These are phyloP conservation scores for Anseranas semipalmata DNA, from an alignment of 2,113 vertebrate genomes.

Conservation along the genomic window DNA sequence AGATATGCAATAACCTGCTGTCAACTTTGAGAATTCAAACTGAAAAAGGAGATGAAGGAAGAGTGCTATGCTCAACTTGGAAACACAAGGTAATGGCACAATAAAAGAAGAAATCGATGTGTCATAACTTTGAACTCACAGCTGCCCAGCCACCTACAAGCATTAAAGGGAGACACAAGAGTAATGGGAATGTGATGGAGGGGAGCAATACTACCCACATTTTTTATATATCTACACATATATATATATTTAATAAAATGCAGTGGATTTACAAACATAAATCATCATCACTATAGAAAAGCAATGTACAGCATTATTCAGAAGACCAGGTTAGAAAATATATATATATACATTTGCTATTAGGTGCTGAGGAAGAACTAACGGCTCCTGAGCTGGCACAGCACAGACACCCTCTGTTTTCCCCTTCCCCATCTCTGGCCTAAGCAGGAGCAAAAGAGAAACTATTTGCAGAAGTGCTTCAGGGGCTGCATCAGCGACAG, in stretches of 20 bases:
- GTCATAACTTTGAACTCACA: neutral
- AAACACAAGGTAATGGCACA: neutral
- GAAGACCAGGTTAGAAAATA: neutral
- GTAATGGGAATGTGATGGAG: neutral
- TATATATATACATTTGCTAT: fast-evolving
- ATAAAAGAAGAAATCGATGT: neutral
- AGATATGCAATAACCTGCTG: neutral
- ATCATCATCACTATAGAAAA: neutral
- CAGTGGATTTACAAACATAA: neutral
- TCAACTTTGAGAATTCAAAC: neutral
- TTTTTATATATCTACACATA: neutral
- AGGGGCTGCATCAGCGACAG: neutral
- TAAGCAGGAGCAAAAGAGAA: neutral
- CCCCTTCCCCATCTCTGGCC: neutral
- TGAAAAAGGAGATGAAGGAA: neutral
- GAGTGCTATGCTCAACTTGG: neutral
- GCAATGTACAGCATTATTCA: neutral
- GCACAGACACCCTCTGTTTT: neutral
- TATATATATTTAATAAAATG: neutral
- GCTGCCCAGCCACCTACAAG: neutral
- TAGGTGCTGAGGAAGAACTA: neutral
- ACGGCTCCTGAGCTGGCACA: neutral
- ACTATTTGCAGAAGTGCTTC: neutral
- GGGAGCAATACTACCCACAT: neutral
- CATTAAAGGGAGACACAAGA: neutral